A percentile compares a stretch with the other conserved stretches of the same genome.
These are phyloP conservation scores for Peromyscus leucopus DNA, from an alignment of 2,113 vertebrate genomes.

Conservation along the genomic window DNA sequence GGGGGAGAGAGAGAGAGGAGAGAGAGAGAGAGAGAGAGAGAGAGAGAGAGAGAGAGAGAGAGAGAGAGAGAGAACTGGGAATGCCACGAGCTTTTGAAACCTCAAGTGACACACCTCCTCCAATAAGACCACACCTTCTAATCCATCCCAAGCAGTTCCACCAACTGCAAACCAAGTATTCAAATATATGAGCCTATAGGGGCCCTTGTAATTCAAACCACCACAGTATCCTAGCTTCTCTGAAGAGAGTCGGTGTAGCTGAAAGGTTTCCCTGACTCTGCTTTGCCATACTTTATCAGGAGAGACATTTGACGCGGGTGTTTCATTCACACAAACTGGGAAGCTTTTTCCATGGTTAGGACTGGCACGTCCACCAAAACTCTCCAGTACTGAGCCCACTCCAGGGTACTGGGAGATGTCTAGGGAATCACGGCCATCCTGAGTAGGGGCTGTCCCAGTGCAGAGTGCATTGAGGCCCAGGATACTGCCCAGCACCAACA, in stretches of 20 bases:
- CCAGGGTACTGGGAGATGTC: not conserved
- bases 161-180: not conserved
- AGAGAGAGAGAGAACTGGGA: not conserved
- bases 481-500: not conserved
- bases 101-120: not conserved
- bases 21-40: not conserved
- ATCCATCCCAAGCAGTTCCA: not conserved
- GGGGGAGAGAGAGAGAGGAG: not conserved
- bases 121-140: not conserved
- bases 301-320: not conserved
- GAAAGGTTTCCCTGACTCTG: not conserved
- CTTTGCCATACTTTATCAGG: not conserved
- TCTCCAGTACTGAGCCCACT: not conserved
- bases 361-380: not conserved
- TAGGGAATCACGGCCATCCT: not conserved
- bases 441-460: not conserved
- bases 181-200: not conserved
- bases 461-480: not conserved
- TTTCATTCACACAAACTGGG: not conserved
- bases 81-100: not conserved
- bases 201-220: not conserved
- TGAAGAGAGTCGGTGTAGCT: not conserved
- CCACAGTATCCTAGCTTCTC: not conserved
- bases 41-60: too few relatives aligned
- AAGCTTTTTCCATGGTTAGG: not conserved